Evolutionary conservation across 2,888 invertebrate genomes (phyloP), one percentile per base, ranked within the genome.

Genomic region (Pantelozetes paolii): DNA sequence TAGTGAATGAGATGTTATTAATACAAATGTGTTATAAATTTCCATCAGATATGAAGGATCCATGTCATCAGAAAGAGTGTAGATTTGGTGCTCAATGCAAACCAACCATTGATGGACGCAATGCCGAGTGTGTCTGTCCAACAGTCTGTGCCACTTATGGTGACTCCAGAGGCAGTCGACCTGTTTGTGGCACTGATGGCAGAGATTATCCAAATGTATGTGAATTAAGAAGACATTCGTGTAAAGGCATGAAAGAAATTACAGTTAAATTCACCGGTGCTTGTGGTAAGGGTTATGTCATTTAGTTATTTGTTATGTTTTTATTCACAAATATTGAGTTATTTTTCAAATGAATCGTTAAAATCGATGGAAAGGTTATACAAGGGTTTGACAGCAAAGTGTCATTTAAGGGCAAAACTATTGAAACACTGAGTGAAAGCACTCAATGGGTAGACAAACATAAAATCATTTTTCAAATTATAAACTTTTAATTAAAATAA

Each of bases 71-170:
- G 75, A 85, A 87, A 78, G 83, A 85, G 26, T 91, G 91, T 81
- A 87, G 86, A 75, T 86, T 85, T 77, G 90, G 90, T 1, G 88
- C 89, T 0, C 85, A 87, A 71, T 91, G 91, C 81, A 86, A 86
- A 74, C 80, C 83, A 54, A 83, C 84, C 26, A 81, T 83, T 73
- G 90, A 91, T 82, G 92, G 91, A 48, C 86, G 85, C 74, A 86
- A 87, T 71, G 87, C 89, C 79, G 86, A 86, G 80, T 93, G 92
- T 84, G 88, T 90, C 81, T 92, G 92, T 81, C 88, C 89, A 59
- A 86, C 87, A 74, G 87, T 88, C 76, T 93, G 93, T 81, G 90
- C 90, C 73, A 88, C 87, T 82, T 90, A 90, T 83, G 92, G 92
- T 6, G 92, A 92, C 84, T 90, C 90, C 83, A 87, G 88, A 78